Percentiles rank a stretch among this genome's conserved stretches.
phyloP scores from a whole-genome alignment of 2,888 invertebrate species.

The Mylabris sibirica region DNA sequence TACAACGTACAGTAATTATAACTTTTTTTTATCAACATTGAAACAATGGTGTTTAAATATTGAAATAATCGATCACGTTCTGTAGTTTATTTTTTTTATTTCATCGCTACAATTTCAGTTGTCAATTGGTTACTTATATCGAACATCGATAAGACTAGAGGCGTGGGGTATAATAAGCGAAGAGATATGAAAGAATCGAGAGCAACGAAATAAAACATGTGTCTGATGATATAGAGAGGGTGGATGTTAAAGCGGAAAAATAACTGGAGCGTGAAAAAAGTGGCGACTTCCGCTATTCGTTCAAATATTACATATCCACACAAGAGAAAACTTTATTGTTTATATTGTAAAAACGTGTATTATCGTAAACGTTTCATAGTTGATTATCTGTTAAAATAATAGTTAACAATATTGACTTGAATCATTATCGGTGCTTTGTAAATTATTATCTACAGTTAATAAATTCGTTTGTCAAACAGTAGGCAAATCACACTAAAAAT shows the following conservation, averaged over 20 bases:
- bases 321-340: constrained; percentile 38
- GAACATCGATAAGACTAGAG: constrained; percentile 42
- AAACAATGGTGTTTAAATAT: not conserved
- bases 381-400: not conserved
- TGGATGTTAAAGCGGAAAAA: constrained; percentile 38
- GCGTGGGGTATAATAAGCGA: constrained; percentile 45
- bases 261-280: constrained; percentile 36
- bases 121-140: constrained; percentile 40
- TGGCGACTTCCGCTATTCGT: constrained; percentile 34
- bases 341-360: constrained; percentile 33
- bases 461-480: constrained; percentile 23
- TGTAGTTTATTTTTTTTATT: not conserved
- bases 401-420: not conserved
- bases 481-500: constrained; percentile 30
- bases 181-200: constrained; percentile 44
- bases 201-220: constrained; percentile 54
- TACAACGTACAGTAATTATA: not conserved
- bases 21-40: not conserved
- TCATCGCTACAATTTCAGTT: constrained; percentile 16
- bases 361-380: constrained; percentile 27
- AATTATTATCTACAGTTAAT: not conserved
- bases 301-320: constrained; percentile 33
- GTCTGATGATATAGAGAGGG: constrained; percentile 53
- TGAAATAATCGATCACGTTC: not conserved
- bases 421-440: not conserved